Percentiles rank a stretch among this genome's conserved stretches.
These are phyloP conservation scores for Exaiptasia diaphana DNA, from an alignment of 64 coral and sea anemone species.

Conservation along the genomic window DNA sequence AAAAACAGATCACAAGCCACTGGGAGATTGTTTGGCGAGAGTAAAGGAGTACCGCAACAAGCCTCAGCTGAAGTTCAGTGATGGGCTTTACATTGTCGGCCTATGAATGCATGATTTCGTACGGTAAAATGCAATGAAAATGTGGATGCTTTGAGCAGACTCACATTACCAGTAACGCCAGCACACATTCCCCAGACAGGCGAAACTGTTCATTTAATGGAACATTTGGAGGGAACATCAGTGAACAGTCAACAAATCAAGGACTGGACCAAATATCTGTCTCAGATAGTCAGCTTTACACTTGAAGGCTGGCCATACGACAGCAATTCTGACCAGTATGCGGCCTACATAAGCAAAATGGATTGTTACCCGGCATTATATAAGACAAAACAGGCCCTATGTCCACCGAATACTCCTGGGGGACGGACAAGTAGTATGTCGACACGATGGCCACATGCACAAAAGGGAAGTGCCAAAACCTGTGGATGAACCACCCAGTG, in stretches of 20 bases:
- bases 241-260: constrained; percentile 21
- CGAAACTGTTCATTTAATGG: constrained; percentile 25
- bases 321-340: neutral
- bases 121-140: constrained; percentile 23
- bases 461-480: neutral
- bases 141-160: constrained; percentile 38
- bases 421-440: constrained; percentile 8
- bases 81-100: constrained; percentile 37
- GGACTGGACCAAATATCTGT: neutral
- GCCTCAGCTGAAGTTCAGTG: constrained; percentile 24
- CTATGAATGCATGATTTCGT: constrained; percentile 23
- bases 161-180: constrained; percentile 6
- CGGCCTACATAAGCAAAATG: neutral
- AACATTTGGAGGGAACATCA: constrained; percentile 17
- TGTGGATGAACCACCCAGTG: neutral
- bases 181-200: neutral
- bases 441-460: constrained; percentile 1
- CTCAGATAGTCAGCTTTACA: neutral
- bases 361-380: constrained; percentile 9
- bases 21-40: constrained; percentile 11
- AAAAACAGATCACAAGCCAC: constrained; percentile 33
- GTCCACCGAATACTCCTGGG: constrained; percentile 2
- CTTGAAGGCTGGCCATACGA: neutral
- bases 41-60: constrained; percentile 18
- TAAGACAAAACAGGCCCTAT: constrained; percentile 20